Conservation (phyloP, 2,888 invertebrate species). For the Globia sparganii region DNA sequence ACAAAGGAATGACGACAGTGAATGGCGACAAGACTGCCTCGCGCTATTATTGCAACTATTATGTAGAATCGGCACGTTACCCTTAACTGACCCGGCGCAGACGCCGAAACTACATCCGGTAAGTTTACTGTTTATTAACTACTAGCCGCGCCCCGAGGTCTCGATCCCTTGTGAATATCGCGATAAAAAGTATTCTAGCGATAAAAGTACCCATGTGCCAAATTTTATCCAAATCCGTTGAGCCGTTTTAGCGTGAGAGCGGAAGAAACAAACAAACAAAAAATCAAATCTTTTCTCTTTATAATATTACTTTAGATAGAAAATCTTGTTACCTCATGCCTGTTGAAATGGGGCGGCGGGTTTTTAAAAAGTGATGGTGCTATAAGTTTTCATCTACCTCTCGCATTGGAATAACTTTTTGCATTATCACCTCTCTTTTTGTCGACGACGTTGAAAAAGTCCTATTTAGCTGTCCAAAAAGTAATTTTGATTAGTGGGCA, state of each 20-base stretch:
- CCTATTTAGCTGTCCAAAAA: neutral
- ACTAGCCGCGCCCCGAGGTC: neutral
- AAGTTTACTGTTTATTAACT: constrained; percentile 55
- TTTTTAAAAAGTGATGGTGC: neutral
- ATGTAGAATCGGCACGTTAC: constrained; percentile 95
- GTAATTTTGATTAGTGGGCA: neutral
- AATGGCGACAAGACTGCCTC: constrained; percentile 98
- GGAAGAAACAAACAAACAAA: neutral
- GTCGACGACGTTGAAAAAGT: neutral
- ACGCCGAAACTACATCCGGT: constrained; percentile 92
- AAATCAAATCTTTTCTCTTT: neutral
- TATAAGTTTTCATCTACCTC: neutral
- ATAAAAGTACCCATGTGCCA: too few relatives aligned
- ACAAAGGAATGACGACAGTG: constrained; percentile 94
- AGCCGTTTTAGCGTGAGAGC: too few relatives aligned
- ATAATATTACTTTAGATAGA: neutral
- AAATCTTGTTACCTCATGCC: neutral
- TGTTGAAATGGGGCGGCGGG: neutral
- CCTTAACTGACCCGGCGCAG: constrained; percentile 85
- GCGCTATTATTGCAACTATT: constrained; percentile 96
- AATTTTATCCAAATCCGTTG: too few relatives aligned
- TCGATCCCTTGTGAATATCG: too few relatives aligned
- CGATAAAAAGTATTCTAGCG: too few relatives aligned
- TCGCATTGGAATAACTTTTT: neutral
- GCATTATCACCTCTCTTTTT: neutral